Percentiles rank a stretch among this genome's conserved stretches.
These are phyloP conservation scores for Hyposoter didymator DNA, from an alignment of 2,888 invertebrate genomes.

Conservation along the genomic window DNA sequence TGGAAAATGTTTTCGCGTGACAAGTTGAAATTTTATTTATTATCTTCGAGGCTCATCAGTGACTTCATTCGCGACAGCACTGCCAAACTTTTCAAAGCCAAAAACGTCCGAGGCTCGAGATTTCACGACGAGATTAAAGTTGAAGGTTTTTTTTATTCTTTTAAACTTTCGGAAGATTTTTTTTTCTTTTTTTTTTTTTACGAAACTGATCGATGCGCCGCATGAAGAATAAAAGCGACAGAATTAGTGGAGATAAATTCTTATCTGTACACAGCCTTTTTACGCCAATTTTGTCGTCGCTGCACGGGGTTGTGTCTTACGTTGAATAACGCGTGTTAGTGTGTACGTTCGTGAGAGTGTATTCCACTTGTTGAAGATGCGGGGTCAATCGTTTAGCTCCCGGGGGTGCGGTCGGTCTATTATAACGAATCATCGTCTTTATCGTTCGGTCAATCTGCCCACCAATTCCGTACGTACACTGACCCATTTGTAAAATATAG, in stretches of 20 bases:
- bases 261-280: slow-evolving; percentile 8
- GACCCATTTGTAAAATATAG: slow-evolving; percentile 51
- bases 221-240: neutral
- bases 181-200: neutral
- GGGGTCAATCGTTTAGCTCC: slow-evolving; percentile 55
- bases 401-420: slow-evolving; percentile 64
- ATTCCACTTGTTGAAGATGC: slow-evolving; percentile 25
- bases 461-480: slow-evolving; percentile 40
- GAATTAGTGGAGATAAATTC: neutral
- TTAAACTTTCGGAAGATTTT: neutral
- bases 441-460: slow-evolving; percentile 28
- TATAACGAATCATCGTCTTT: slow-evolving; percentile 51
- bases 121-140: neutral
- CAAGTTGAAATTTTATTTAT: neutral
- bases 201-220: neutral
- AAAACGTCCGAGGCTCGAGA: neutral
- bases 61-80: neutral
- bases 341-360: neutral
- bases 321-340: slow-evolving; percentile 4
- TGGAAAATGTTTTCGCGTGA: neutral
- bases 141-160: neutral
- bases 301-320: slow-evolving; percentile 9
- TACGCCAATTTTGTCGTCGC: slow-evolving; percentile 16
- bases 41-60: neutral
- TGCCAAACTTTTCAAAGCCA: neutral